These are phyloP conservation scores for Syngnathoides biaculeatus DNA, from an alignment of 2,113 vertebrate species.

Conservation along the genomic window DNA sequence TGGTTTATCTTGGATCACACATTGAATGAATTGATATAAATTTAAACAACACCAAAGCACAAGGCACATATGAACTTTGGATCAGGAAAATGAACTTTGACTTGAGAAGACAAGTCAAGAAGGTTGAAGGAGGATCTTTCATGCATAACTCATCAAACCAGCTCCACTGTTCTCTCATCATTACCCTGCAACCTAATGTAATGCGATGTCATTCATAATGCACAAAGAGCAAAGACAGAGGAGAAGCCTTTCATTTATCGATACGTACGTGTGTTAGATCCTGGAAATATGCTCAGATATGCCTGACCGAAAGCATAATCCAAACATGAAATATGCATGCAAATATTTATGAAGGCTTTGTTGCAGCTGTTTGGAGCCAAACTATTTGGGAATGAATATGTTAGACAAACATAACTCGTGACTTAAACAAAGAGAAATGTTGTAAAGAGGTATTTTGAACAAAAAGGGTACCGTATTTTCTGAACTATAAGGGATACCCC, in stretches of 20 bases:
- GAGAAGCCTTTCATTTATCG: slow-evolving; percentile 52
- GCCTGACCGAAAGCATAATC: slow-evolving; percentile 39
- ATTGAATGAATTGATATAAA: too few species aligned
- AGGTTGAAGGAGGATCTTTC: slow-evolving; percentile 61
- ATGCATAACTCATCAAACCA: slow-evolving; percentile 70
- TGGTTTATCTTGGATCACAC: neutral
- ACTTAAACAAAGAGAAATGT: slow-evolving; percentile 25
- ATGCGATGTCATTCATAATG: slow-evolving; percentile 69
- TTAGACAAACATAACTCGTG: slow-evolving; percentile 11
- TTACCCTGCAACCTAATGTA: slow-evolving; percentile 60
- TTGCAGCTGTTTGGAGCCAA: slow-evolving; percentile 28
- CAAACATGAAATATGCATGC: slow-evolving; percentile 55
- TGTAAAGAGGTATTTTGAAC: slow-evolving; percentile 2
- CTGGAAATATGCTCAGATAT: slow-evolving; percentile 49
- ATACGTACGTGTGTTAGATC: slow-evolving; percentile 58
- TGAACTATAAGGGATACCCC: too few species aligned
- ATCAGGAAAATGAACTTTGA: slow-evolving; percentile 53
- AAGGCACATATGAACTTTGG: slow-evolving; percentile 57
- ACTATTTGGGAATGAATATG: slow-evolving; percentile 31
- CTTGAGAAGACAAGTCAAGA: slow-evolving; percentile 38
- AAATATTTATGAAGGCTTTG: slow-evolving; percentile 46
- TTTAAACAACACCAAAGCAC: slow-evolving; percentile 47
- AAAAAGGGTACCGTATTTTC: too few species aligned
- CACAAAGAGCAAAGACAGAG: slow-evolving; percentile 60
- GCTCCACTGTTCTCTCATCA: slow-evolving; percentile 64